Percentiles rank a stretch among this genome's conserved stretches.
phyloP scores from a whole-genome alignment of 2,888 invertebrate species.

The Hirudinaria manillensis region DNA sequence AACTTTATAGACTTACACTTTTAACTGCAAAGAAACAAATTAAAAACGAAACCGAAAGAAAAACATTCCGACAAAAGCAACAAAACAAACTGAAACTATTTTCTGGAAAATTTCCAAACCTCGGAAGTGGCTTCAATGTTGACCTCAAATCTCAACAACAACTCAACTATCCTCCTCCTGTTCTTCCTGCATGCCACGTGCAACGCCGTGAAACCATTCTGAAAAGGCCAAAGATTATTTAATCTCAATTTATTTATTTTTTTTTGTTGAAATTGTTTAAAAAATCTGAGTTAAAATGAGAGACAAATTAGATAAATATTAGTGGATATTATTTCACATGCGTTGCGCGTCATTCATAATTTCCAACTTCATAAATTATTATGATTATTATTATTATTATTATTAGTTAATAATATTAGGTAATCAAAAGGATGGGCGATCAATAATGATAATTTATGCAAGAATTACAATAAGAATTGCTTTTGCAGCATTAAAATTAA shows the following conservation, averaged over 20 bases:
- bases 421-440: no score
- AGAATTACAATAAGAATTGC: no score
- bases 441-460: no score
- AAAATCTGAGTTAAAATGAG: neutral
- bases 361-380: no score
- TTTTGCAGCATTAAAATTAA: no score
- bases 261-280: neutral
- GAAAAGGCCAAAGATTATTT: neutral
- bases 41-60: neutral
- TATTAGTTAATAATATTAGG: no score
- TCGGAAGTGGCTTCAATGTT: slow-evolving; percentile 75
- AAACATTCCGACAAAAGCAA: neutral
- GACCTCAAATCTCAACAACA: slow-evolving; percentile 92
- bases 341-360: no score
- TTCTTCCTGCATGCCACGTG: slow-evolving; percentile 99
- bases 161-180: slow-evolving; percentile 89
- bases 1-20: no score
- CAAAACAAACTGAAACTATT: neutral
- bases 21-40: neutral
- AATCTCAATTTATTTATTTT: no score
- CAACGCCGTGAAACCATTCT: slow-evolving; percentile 92
- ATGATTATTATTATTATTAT: no score
- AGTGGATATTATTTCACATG: no score
- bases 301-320: neutral
- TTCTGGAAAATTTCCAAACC: slow-evolving; percentile 51